Percentiles rank a stretch among this genome's conserved stretches.
Conservation (phyloP, 2,113 vertebrate genomes). For the Pedionomus torquatus region DNA sequence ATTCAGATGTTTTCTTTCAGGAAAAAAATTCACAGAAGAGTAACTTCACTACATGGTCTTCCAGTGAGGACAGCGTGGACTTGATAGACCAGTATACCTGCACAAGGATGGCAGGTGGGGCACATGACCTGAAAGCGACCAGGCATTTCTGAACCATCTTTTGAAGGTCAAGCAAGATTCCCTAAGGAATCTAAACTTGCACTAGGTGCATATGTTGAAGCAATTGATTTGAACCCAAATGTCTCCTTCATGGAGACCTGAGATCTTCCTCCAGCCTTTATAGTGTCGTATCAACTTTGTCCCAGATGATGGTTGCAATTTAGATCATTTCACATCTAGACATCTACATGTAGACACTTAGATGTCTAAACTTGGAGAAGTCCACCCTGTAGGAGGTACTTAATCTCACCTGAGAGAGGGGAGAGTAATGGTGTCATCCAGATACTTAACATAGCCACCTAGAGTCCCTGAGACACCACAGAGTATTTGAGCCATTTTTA, state of each 20-base stretch:
- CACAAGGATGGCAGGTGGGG: accelerated
- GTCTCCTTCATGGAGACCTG: background rate
- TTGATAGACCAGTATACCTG: background rate
- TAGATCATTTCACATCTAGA: background rate
- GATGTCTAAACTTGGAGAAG: background rate
- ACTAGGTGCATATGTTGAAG: background rate
- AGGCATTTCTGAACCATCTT: background rate
- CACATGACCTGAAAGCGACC: background rate
- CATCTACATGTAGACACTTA: accelerated
- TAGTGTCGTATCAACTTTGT: background rate
- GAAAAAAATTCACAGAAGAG: background rate
- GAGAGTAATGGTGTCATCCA: background rate
- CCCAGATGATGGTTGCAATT: background rate
- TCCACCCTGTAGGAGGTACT: background rate
- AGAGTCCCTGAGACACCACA: background rate
- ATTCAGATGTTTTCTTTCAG: background rate
- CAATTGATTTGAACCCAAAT: background rate
- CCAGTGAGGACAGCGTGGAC: background rate
- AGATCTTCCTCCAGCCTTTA: accelerated
- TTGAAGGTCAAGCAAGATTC: background rate
- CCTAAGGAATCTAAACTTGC: background rate
- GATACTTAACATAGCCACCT: background rate
- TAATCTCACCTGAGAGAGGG: background rate
- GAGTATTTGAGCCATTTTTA: background rate
- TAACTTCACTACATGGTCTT: background rate